These are phyloP conservation scores for Mactromeris polynyma DNA, from an alignment of 2,888 invertebrate genomes.

Conservation along the genomic window DNA sequence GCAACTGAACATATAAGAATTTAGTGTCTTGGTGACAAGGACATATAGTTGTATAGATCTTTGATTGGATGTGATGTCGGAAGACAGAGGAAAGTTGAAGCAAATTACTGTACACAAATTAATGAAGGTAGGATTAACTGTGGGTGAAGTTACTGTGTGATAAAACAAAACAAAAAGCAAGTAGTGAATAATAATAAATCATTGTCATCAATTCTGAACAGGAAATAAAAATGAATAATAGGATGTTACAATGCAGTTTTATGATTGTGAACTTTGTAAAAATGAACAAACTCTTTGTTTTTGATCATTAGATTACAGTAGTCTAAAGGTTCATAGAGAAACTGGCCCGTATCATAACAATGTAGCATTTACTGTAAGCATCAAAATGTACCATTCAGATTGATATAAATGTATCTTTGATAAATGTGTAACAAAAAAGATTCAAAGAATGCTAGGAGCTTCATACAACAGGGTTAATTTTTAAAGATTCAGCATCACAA, in stretches of 20 bases:
- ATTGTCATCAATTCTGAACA: not conserved
- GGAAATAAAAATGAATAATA: not conserved
- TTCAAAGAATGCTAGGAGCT: no score
- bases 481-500: not conserved
- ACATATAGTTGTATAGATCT: not conserved
- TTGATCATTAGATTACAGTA: no score
- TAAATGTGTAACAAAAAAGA: no score
- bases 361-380: no score
- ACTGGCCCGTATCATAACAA: no score
- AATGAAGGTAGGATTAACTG: not conserved
- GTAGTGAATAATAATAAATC: not conserved
- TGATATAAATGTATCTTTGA: no score
- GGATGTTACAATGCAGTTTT: not conserved
- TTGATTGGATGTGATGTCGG: not conserved
- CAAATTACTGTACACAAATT: not conserved
- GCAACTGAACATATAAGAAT: not conserved
- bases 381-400: no score
- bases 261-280: no score
- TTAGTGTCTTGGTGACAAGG: not conserved
- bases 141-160: not conserved
- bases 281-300: no score
- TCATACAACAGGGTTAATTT: not conserved
- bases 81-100: not conserved
- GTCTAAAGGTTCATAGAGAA: no score
- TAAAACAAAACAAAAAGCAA: conserved; percentile 10